Base-by-base conservation (phyloP, 2,113 vertebrate genomes). In the Leuciscus idus region DNA sequence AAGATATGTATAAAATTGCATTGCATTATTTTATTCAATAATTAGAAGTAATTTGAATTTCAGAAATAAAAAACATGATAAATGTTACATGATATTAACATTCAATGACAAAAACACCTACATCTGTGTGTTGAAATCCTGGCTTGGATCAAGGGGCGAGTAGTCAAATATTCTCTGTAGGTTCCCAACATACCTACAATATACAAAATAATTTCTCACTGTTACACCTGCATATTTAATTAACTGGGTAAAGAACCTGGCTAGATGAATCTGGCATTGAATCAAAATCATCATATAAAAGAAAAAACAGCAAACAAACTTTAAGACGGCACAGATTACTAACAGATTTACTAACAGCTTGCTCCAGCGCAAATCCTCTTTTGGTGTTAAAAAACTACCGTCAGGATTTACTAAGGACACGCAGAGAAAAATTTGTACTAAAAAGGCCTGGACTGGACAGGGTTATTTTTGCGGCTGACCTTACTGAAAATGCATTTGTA, bases 61-160 rank as follows among this genome's bases (percentile, higher is more conserved):
- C 68, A 43, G 30, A 73, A 73, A 73, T 73, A n/a, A 73, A 73
- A 43, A 46, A 23, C 23, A 23, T 3, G 11, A 73, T 73, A 46
- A 73, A 46, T n/a, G 21, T 76, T 30, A 87, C 26, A 19, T 68
- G 15, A 66, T 66, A 28, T 19, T 68, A 75, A 57, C 23, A 74
- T 48, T 84, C 64, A 87, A 90, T 70, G 26, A 52, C 26, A 75
- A 66, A 52, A 78, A 90, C 80, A 96, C 97, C 97, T 96, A 99
- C 98, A 99, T 99, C 91, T 99, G 98, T 77, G 98, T 99, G 88
- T 95, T 96, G 90, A 99, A 99, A 92, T 99, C 98, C 91, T 98
- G 98, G 0, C 96, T 97, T 89, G 98, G 98, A 93, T 99, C 98
- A 68, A 99, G 96, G 23, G 98, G 98, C 5, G 98, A 99, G 88